Conservation (phyloP, 2,113 vertebrate species). For the Pachypanchax playfairii region DNA sequence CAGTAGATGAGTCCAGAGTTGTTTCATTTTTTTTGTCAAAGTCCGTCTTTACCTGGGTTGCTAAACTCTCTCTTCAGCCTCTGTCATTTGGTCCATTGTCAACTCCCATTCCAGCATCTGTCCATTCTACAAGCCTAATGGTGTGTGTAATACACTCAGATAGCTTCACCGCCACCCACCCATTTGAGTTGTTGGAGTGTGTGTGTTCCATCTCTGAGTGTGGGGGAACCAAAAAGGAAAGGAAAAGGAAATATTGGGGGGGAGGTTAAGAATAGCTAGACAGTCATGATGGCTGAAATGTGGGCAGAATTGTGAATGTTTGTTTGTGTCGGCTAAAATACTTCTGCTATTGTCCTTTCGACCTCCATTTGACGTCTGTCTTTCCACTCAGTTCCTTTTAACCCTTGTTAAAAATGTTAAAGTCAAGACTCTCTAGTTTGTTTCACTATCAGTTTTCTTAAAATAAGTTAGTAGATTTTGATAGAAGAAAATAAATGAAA, state of each 20-base stretch:
- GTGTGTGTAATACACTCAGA: slow-evolving; percentile 75
- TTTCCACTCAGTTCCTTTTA: background rate
- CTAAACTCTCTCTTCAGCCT: slow-evolving; percentile 44
- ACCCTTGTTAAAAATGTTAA: slow-evolving; percentile 17
- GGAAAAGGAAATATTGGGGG: slow-evolving; percentile 29
- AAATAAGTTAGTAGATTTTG: slow-evolving; percentile 4
- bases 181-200: slow-evolving; percentile 53
- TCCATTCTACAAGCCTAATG: slow-evolving; percentile 73
- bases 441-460: background rate
- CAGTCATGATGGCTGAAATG: slow-evolving; percentile 17
- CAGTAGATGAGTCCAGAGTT: slow-evolving; percentile 36
- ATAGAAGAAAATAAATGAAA: slow-evolving; percentile 2
- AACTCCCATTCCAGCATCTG: slow-evolving; percentile 59
- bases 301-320: slow-evolving; percentile 10
- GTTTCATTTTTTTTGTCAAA: slow-evolving; percentile 15
- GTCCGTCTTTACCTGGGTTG: slow-evolving; percentile 44
- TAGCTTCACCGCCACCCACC: slow-evolving; percentile 63
- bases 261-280: slow-evolving; percentile 28
- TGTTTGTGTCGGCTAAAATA: slow-evolving; percentile 25
- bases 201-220: slow-evolving; percentile 24
- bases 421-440: slow-evolving; percentile 14
- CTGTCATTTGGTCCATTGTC: slow-evolving; percentile 68
- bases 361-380: slow-evolving; percentile 10
- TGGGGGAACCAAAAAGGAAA: slow-evolving; percentile 9
- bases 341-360: slow-evolving; percentile 32